These are phyloP conservation scores for Dicaeum eximium DNA, from an alignment of 2,113 vertebrate species.

Conservation along the genomic window DNA sequence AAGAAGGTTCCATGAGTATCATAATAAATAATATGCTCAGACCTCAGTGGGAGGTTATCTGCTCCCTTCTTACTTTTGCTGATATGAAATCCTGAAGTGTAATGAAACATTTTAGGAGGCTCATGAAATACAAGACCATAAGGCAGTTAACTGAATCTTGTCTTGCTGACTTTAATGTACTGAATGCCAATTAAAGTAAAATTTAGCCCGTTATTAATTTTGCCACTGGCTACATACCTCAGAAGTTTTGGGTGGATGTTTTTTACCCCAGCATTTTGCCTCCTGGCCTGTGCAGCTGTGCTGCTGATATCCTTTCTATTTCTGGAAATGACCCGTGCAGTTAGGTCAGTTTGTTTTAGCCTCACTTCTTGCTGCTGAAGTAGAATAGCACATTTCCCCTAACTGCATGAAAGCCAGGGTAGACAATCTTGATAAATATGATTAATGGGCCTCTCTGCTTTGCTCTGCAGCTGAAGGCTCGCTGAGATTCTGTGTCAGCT, in stretches of 20 bases:
- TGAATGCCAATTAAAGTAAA: conserved; percentile 9
- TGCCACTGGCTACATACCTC: conserved; percentile 26
- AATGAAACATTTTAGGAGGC: neutral
- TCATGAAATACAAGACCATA: neutral
- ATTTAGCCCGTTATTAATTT: conserved; percentile 1
- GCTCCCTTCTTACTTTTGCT: neutral
- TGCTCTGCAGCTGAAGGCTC: conserved; percentile 33
- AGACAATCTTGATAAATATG: conserved; percentile 51
- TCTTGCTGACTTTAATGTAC: neutral
- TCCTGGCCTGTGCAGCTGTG: conserved; percentile 47
- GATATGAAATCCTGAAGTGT: neutral
- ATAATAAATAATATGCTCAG: neutral
- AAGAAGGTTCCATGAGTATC: neutral
- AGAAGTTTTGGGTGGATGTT: neutral
- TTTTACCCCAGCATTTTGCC: neutral
- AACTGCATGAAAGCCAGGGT: conserved; percentile 10
- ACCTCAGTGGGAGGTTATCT: neutral
- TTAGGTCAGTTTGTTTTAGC: conserved; percentile 64
- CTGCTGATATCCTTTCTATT: conserved; percentile 17
- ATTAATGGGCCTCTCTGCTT: conserved; percentile 55
- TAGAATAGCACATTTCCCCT: conserved; percentile 42
- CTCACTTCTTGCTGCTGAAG: conserved; percentile 34
- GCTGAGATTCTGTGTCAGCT: neutral
- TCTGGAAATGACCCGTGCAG: conserved; percentile 52
- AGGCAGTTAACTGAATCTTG: neutral